Evolutionary conservation across 2,113 vertebrate species (phyloP).

Genomic region (Poeciliopsis occidentalis): DNA sequence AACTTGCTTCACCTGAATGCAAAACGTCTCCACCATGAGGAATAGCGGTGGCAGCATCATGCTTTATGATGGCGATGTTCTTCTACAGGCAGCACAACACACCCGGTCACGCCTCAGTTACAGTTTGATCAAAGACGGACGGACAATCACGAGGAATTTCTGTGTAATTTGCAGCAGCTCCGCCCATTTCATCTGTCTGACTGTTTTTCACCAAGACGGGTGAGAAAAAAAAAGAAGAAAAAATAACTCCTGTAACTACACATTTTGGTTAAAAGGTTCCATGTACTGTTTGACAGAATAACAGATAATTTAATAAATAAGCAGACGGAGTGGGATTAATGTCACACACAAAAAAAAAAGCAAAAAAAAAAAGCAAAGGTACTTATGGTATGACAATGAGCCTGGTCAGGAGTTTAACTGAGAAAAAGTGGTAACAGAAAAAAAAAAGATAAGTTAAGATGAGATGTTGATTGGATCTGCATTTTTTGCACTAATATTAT

Average conservation of each 20-base stretch:
- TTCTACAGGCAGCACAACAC: background rate
- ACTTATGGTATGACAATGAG: slow-evolving; percentile 14
- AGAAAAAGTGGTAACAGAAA: slow-evolving; percentile 16
- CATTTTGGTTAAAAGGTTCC: slow-evolving; percentile 15
- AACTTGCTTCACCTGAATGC: too few relatives aligned
- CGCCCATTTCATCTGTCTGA: slow-evolving; percentile 16
- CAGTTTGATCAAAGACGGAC: slow-evolving; percentile 5
- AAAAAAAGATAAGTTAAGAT: slow-evolving; percentile 23
- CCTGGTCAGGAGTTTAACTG: slow-evolving; percentile 18
- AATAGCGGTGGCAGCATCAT: too few relatives aligned
- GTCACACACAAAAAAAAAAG: slow-evolving; percentile 1
- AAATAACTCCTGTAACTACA: slow-evolving; percentile 20
- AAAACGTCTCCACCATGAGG: too few relatives aligned
- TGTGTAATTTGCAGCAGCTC: slow-evolving; percentile 18
- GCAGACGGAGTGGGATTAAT: slow-evolving; percentile 17
- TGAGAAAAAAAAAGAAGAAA: slow-evolving; percentile 15
- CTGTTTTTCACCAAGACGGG: slow-evolving; percentile 7
- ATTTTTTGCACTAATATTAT: background rate
- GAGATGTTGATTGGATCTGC: background rate
- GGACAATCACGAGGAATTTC: slow-evolving; percentile 42
- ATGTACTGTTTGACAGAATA: background rate
- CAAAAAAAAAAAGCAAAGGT: background rate
- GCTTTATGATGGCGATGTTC: too few relatives aligned
- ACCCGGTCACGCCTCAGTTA: background rate
- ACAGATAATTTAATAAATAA: slow-evolving; percentile 8